These are phyloP conservation scores for Trichopria drosophilae DNA, from an alignment of 2,888 invertebrate species.

Conservation along the genomic window DNA sequence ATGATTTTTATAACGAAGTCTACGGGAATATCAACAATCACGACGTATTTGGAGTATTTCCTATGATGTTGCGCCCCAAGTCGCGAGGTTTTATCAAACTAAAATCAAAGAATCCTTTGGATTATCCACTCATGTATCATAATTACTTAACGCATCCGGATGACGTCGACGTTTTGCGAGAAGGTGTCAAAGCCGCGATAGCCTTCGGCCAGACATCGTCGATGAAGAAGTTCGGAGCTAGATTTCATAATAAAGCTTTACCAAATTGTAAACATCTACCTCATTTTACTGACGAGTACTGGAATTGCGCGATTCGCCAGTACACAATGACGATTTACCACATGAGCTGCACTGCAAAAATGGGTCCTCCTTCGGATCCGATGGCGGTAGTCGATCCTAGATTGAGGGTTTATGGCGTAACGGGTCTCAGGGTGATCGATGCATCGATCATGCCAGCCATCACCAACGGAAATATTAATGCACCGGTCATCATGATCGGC, in stretches of 20 bases:
- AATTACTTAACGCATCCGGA: slow-evolving; percentile 88
- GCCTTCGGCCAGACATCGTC: slow-evolving; percentile 79
- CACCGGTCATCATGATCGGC: slow-evolving; percentile 84
- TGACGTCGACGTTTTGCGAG: slow-evolving; percentile 80
- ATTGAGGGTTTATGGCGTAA: slow-evolving; percentile 75
- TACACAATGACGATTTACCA: slow-evolving; percentile 89
- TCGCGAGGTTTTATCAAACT: slow-evolving; percentile 81
- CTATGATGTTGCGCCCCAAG: slow-evolving; percentile 87
- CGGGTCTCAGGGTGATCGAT: slow-evolving; percentile 80
- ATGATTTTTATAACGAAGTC: slow-evolving; percentile 79
- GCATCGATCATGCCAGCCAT: slow-evolving; percentile 87
- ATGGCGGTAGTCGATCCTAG: slow-evolving; percentile 81
- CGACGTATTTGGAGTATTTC: slow-evolving; percentile 81
- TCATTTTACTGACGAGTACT: slow-evolving; percentile 79
- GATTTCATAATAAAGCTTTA: slow-evolving; percentile 72
- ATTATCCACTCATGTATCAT: slow-evolving; percentile 86
- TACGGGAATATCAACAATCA: slow-evolving; percentile 71
- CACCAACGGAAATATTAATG: slow-evolving; percentile 85
- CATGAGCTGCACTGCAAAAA: slow-evolving; percentile 81
- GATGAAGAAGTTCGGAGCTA: slow-evolving; percentile 77
- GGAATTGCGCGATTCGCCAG: slow-evolving; percentile 85
- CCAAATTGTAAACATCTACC: slow-evolving; percentile 84
- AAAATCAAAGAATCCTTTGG: slow-evolving; percentile 66
- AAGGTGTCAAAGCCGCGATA: slow-evolving; percentile 83
- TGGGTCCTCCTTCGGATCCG: slow-evolving; percentile 77